Percentiles rank a stretch among this genome's conserved stretches.
Evolutionary conservation across 2,113 vertebrate species (phyloP).

Genomic region (Leptodactylus fuscus): DNA sequence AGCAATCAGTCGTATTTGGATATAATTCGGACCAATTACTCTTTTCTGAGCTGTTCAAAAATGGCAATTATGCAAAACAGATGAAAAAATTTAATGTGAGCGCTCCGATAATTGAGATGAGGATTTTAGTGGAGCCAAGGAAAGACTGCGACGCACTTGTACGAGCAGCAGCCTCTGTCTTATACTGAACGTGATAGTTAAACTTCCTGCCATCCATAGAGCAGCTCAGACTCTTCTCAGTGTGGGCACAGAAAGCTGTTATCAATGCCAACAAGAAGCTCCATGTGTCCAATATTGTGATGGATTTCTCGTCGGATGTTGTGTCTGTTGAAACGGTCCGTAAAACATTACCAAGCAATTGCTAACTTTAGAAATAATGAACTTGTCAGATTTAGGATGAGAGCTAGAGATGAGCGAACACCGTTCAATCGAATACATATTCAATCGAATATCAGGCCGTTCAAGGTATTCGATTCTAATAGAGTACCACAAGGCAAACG

Average conservation of each 20-base stretch:
- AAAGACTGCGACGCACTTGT: constrained; percentile 19
- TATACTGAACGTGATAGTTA: constrained; percentile 11
- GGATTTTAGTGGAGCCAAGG: constrained; percentile 29
- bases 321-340: constrained; percentile 21
- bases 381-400: background rate
- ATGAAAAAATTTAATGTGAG: constrained; percentile 31
- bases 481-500: too few species aligned
- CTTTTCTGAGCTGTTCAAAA: constrained; percentile 36
- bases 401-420: too few species aligned
- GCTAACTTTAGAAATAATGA: constrained; percentile 9
- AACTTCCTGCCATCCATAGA: background rate
- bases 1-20: constrained; percentile 49
- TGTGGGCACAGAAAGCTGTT: constrained; percentile 32
- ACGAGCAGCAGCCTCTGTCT: constrained; percentile 2
- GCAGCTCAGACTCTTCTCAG: constrained; percentile 25
- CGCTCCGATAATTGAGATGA: constrained; percentile 20
- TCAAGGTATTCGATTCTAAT: too few species aligned
- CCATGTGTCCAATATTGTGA: constrained; percentile 49
- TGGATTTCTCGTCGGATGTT: constrained; percentile 17
- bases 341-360: background rate
- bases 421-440: too few species aligned
- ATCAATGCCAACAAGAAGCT: constrained; percentile 36
- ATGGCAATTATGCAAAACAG: constrained; percentile 50
- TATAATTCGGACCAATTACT: constrained; percentile 47
- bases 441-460: too few species aligned